phyloP scores from a whole-genome alignment of 2,888 invertebrate species.

The Chaetogeoica ovagalla region DNA sequence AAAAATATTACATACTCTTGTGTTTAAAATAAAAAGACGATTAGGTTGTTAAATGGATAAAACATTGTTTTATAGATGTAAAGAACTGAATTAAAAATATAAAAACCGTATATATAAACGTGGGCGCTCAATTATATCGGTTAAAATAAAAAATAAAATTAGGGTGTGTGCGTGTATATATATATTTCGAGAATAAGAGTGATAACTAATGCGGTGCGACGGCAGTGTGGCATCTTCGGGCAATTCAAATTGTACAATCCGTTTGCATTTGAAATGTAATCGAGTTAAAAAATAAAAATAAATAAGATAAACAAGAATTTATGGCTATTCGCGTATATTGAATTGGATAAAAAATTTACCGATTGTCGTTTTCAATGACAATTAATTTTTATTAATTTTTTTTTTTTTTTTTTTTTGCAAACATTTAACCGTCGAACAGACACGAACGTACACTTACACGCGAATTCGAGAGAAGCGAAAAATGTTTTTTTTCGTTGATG shows the following conservation, averaged over 20 bases:
- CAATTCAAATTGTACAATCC: slow-evolving; percentile 1
- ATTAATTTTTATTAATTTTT: slow-evolving; percentile 13
- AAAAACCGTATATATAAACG: too few species aligned
- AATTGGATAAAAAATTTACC: slow-evolving; percentile 16
- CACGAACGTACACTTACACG: too few species aligned
- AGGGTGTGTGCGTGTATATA: background rate
- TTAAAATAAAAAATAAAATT: background rate
- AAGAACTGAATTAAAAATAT: too few species aligned
- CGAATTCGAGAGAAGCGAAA: background rate
- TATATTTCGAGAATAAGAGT: too few species aligned
- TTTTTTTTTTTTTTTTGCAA: background rate
- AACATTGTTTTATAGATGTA: too few species aligned
- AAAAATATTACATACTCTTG: too few species aligned
- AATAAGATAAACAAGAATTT: background rate
- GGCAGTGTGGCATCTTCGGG: background rate
- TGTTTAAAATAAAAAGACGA: too few species aligned
- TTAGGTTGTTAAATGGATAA: too few species aligned
- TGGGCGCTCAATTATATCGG: too few species aligned
- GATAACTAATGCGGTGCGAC: background rate
- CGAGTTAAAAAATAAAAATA: slow-evolving; percentile 4
- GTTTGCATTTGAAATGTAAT: slow-evolving; percentile 26
- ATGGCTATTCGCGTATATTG: background rate
- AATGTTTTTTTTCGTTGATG: background rate
- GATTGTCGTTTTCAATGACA: slow-evolving; percentile 13
- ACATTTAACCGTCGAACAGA: slow-evolving; percentile 10